Percentiles rank a stretch among this genome's conserved stretches.
Evolutionary conservation across 2,888 invertebrate species (phyloP).

Genomic region (Mythimna loreyi): DNA sequence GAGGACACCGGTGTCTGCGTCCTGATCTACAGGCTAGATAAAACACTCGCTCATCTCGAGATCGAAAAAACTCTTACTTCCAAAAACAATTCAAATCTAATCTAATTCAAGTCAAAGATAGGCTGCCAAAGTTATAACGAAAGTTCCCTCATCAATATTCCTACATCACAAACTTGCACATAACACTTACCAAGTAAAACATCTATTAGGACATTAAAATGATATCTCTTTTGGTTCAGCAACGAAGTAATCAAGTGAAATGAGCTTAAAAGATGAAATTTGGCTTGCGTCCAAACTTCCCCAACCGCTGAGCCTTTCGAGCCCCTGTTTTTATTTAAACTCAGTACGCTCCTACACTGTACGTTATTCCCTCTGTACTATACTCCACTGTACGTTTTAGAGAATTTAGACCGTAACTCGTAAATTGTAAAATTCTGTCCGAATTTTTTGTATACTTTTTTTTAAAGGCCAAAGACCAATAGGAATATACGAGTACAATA

Average conservation of each 20-base stretch:
- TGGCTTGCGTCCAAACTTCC: conserved; percentile 71
- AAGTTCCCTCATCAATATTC: conserved; percentile 39
- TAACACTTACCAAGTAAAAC: conserved; percentile 62
- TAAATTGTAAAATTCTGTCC: conserved; percentile 48
- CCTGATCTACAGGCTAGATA: too few relatives aligned
- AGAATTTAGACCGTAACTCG: conserved; percentile 51
- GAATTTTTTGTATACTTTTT: conserved; percentile 18
- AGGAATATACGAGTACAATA: background rate
- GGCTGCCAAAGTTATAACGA: background rate
- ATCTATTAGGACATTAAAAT: conserved; percentile 75
- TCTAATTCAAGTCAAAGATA: background rate
- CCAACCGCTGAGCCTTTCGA: conserved; percentile 51
- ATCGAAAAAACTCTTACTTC: background rate
- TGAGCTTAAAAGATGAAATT: conserved; percentile 72
- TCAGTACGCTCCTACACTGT: conserved; percentile 21
- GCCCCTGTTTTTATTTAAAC: conserved; percentile 69
- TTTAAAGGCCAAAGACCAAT: background rate
- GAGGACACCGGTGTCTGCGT: too few relatives aligned
- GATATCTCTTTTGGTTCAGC: conserved; percentile 77
- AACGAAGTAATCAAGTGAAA: conserved; percentile 76
- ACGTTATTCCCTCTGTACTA: background rate
- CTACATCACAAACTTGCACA: conserved; percentile 33
- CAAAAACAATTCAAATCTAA: background rate
- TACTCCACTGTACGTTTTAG: conserved; percentile 53
- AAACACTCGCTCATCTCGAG: too few relatives aligned